Evolutionary conservation across 2,113 vertebrate species (phyloP), one percentile per base, ranked within the genome.

Genomic region (Rhadina sibilatrix): DNA sequence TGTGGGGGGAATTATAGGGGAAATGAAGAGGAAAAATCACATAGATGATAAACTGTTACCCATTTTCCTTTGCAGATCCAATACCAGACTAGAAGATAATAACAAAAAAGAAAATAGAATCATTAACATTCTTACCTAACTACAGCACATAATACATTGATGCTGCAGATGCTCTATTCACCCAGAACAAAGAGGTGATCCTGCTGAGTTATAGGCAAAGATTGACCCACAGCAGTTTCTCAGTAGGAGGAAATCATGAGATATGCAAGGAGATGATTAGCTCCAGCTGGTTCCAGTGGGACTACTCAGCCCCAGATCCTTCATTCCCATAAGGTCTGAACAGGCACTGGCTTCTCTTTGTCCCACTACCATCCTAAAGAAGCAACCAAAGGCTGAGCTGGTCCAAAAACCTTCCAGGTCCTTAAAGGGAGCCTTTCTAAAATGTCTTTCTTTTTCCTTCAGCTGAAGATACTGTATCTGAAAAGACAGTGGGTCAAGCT

Each of bases 251-350:
- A 80, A 86, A 77, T 50, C 2, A 27, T 15, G 17, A 72, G 35
- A 35, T 59, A 12, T 14, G 5, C 31, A 78, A 79, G 11, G 28
- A 74, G 10, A 13, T 47, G 22, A 38, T 38, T n/a, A 74, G 12
- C 21, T 61, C 37, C 7, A 6, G 15, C 44, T 63, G 0, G 0
- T 56, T 44, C 1, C 0, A 56, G 27, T 27, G 33, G 63, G 35
- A 71, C 9, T 2, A 0, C 28, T 70, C 33, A 69, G 33, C 38
- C 13, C 13, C 44, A n/a, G 10, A 19, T 37, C n/a, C 42, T 89
- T 77, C 11, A 27, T 8, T 52, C 63, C 25, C 44, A 24, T 4
- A 4, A 87, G 10, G 10, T 87, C 57, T 66, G 38, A 54, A 35
- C 6, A 6, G 18, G 12, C 37, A 42, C 18, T 56, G 15, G 2